Evolutionary conservation across 2,888 invertebrate genomes (phyloP).

Genomic region (Microplitis deprimator): DNA sequence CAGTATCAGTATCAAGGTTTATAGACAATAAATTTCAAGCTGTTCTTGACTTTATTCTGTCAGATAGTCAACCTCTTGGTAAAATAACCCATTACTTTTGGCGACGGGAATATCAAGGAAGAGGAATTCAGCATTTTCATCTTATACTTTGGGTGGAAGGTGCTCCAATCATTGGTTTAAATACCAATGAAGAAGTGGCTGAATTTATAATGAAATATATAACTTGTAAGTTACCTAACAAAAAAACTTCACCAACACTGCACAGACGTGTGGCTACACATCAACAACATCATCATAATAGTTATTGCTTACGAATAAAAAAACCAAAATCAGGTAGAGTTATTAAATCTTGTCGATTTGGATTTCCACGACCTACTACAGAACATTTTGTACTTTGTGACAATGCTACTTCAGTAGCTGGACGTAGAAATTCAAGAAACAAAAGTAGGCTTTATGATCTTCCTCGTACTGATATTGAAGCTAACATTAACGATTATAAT

Average conservation of each 20-base stretch:
- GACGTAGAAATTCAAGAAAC: slow-evolving; percentile 51
- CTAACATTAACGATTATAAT: slow-evolving; percentile 58
- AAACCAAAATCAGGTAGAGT: slow-evolving; percentile 42
- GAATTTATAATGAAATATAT: slow-evolving; percentile 52
- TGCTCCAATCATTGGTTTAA: slow-evolving; percentile 50
- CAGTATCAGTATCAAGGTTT: slow-evolving; percentile 57
- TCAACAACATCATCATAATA: slow-evolving; percentile 52
- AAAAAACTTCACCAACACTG: slow-evolving; percentile 47
- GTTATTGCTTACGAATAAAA: slow-evolving; percentile 49
- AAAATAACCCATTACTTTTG: slow-evolving; percentile 51
- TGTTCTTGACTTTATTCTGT: slow-evolving; percentile 51
- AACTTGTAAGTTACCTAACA: slow-evolving; percentile 50
- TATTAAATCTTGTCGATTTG: slow-evolving; percentile 48
- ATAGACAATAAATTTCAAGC: slow-evolving; percentile 57
- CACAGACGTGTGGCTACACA: slow-evolving; percentile 48
- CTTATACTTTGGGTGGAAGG: slow-evolving; percentile 52
- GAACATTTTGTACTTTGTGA: slow-evolving; percentile 50
- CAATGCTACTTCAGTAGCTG: slow-evolving; percentile 54
- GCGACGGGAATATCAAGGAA: slow-evolving; percentile 54
- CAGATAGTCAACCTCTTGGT: slow-evolving; percentile 47
- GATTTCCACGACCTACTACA: slow-evolving; percentile 50
- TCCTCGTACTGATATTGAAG: slow-evolving; percentile 48
- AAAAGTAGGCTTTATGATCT: slow-evolving; percentile 56
- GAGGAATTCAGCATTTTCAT: slow-evolving; percentile 55
- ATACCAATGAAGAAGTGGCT: slow-evolving; percentile 50